A percentile compares a stretch with the other conserved stretches of the same genome.
phyloP scores from a whole-genome alignment of 2,113 vertebrate genomes.

The Cettia cetti region DNA sequence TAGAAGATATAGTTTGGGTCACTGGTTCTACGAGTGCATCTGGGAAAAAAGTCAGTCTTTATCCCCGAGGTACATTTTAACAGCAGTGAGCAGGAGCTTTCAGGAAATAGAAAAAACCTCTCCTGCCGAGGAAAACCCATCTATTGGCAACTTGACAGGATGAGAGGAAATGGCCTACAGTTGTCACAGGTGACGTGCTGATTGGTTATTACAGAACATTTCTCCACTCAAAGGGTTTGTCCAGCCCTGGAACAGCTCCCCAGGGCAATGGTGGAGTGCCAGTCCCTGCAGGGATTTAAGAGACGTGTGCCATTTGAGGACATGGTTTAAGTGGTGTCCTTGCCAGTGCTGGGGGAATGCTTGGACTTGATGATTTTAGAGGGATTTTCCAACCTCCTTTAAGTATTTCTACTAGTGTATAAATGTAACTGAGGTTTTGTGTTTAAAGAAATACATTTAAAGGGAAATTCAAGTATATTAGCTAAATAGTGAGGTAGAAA shows the following conservation, averaged over 20 bases:
- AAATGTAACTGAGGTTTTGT: not conserved
- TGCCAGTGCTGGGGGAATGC: not conserved
- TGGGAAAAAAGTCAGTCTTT: not conserved
- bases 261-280: not conserved
- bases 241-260: not conserved
- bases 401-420: not conserved
- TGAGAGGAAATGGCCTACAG: not conserved
- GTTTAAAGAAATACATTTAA: not conserved
- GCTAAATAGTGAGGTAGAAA: not conserved
- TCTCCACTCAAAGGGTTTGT: not conserved
- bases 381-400: not conserved
- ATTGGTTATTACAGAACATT: not conserved
- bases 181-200: not conserved
- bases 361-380: not conserved
- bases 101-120: not conserved
- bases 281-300: not conserved
- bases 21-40: not conserved
- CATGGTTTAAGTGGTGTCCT: not conserved
- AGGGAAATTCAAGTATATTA: not conserved
- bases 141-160: not conserved
- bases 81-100: not conserved
- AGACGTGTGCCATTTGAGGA: accelerated
- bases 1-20: accelerated
- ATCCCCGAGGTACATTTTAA: not conserved
- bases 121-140: no score